These are phyloP conservation scores for Argya squamiceps DNA, from an alignment of 2,797 vertebrate species.

Conservation along the genomic window DNA sequence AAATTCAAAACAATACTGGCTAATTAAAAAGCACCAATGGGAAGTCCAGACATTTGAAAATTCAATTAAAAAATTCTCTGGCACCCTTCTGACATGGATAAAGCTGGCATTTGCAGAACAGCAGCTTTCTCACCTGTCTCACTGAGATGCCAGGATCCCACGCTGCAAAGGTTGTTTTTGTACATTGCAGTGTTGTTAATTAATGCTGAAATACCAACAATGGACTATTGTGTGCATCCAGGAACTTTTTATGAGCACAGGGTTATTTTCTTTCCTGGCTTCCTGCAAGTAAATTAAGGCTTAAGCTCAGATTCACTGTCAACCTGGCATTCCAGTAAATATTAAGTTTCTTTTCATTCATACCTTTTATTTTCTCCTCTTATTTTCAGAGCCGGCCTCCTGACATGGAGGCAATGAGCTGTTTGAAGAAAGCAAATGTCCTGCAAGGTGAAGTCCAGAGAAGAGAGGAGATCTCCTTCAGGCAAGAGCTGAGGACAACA, in stretches of 20 bases:
- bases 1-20: slow-evolving; percentile 59
- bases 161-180: slow-evolving; percentile 38
- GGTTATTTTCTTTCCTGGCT: not conserved
- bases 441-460: slow-evolving; percentile 64
- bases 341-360: not conserved
- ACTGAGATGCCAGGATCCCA: not conserved
- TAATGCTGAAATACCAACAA: slow-evolving; percentile 41
- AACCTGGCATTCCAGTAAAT: not conserved
- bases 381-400: slow-evolving; percentile 73
- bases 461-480: slow-evolving; percentile 69
- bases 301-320: not conserved
- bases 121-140: slow-evolving; percentile 67
- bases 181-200: slow-evolving; percentile 10
- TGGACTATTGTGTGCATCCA: slow-evolving; percentile 44
- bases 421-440: slow-evolving; percentile 10
- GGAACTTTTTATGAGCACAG: slow-evolving; percentile 5
- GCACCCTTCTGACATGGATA: slow-evolving; percentile 56
- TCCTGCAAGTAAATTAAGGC: slow-evolving; percentile 1
- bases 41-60: slow-evolving; percentile 59
- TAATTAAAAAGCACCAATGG: slow-evolving; percentile 56
- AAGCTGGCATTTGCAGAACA: slow-evolving; percentile 49
- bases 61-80: slow-evolving; percentile 50
- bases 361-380: not conserved
- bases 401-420: slow-evolving; percentile 44
- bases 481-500: slow-evolving; percentile 63